Percentiles rank a stretch among this genome's conserved stretches.
Evolutionary conservation across 2,797 vertebrate species (phyloP).

Genomic region (Rhyacichthys aspro): DNA sequence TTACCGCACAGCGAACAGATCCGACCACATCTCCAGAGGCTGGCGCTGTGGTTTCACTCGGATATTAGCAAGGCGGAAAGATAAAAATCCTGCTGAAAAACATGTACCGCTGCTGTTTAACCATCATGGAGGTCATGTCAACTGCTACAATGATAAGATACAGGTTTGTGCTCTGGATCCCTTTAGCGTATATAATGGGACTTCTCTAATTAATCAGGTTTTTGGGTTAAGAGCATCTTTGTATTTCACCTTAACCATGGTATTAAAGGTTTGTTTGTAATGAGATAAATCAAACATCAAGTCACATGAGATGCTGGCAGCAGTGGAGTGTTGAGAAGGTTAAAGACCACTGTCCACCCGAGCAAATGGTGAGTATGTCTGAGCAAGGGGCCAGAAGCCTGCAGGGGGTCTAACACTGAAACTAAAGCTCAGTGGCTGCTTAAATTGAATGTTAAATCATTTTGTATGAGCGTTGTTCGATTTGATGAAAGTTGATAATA

Average conservation of each 20-base stretch:
- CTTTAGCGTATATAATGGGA: too few relatives aligned
- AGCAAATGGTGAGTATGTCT: slow-evolving; percentile 29
- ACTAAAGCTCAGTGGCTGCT: slow-evolving; percentile 41
- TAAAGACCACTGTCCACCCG: slow-evolving; percentile 43
- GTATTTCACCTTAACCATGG: too few relatives aligned
- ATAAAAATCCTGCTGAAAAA: slow-evolving; percentile 46
- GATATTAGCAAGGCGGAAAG: slow-evolving; percentile 47
- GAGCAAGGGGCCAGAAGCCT: slow-evolving; percentile 48
- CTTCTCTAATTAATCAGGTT: too few relatives aligned
- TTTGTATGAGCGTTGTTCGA: slow-evolving; percentile 55
- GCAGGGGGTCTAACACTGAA: slow-evolving; percentile 41
- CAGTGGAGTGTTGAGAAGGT: slow-evolving; percentile 54
- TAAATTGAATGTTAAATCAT: slow-evolving; percentile 65
- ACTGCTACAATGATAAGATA: slow-evolving; percentile 41
- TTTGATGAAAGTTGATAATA: too few relatives aligned
- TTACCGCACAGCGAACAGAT: slow-evolving; percentile 53
- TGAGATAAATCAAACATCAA: slow-evolving; percentile 55
- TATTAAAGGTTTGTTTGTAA: slow-evolving; percentile 36
- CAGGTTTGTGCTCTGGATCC: slow-evolving; percentile 22
- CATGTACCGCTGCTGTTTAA: slow-evolving; percentile 47
- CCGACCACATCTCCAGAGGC: slow-evolving; percentile 41
- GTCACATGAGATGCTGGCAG: slow-evolving; percentile 27
- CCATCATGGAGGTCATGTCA: slow-evolving; percentile 43
- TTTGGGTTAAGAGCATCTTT: too few relatives aligned
- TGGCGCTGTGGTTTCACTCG: slow-evolving; percentile 26